Evolutionary conservation across 35 echinoderm and acorn worm species (phyloP).

Genomic region (Lytechinus variegatus): DNA sequence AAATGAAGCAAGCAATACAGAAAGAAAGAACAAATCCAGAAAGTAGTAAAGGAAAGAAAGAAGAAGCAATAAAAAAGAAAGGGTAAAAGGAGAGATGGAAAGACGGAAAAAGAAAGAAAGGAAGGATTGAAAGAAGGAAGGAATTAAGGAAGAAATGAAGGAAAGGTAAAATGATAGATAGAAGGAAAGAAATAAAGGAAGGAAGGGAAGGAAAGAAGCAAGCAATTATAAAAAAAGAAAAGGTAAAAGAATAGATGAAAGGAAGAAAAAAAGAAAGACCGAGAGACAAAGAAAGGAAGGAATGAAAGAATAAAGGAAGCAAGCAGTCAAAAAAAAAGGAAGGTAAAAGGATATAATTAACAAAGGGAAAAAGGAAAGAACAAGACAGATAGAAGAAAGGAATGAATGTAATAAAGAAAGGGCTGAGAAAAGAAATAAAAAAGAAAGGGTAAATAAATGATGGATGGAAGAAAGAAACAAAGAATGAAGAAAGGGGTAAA

Average conservation of each 20-base stretch:
- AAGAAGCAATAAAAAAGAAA: no score
- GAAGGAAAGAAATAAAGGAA: background rate
- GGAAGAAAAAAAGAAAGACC: background rate
- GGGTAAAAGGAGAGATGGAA: background rate
- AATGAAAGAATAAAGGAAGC: background rate
- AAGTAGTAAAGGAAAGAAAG: no score
- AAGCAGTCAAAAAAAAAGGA: background rate
- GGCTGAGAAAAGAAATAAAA: background rate
- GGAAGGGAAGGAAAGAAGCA: background rate
- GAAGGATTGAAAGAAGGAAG: background rate
- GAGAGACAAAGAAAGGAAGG: background rate
- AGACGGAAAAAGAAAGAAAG: background rate
- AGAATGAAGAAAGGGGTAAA: background rate
- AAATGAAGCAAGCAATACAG: no score
- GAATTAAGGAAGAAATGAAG: no score
- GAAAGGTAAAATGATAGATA: no score
- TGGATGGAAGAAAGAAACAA: background rate
- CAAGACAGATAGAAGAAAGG: background rate
- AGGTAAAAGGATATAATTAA: background rate
- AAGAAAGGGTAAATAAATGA: background rate
- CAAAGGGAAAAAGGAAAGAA: background rate
- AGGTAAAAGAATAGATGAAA: background rate
- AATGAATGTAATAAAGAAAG: background rate
- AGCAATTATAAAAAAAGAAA: no score
- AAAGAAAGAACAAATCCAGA: no score